Evolutionary conservation across 2,797 vertebrate species (phyloP), one percentile per base, ranked within the genome.

Genomic region (Coreius guichenoti): DNA sequence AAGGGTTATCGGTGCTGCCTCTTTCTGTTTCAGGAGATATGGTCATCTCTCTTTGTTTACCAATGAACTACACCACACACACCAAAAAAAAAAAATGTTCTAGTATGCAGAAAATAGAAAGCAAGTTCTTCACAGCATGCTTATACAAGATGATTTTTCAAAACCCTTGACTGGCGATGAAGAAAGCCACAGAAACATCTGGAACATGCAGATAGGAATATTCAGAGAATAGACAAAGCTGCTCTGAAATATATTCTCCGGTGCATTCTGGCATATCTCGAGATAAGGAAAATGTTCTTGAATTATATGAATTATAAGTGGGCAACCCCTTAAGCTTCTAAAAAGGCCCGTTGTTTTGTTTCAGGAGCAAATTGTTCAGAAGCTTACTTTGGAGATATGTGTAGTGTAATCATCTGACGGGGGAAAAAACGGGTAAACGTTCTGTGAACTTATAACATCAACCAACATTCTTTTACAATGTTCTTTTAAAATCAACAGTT

Each of bases 161-260:
- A 80, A 83, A 67, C 47, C 80, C 58, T 72, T 85, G 47, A 85
- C 81, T 58, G 61, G 63, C 54, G 12, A 68, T 79, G 58, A 83
- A 86, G 68, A 82, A 86, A 73, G 63, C 63, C n/a, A 11, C n/a
- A 23, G 33, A 82, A 82, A 86, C 84, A 86, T 83, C 39, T 88
- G 84, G 84, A 86, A 75, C 68, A 83, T 82, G 75, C 72, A 82
- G 73, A 84, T 85, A 87, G 78, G 80, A 87, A 33, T 75, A 81
- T 79, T 56, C 16, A 19, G 51, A 81, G 47, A 47, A 49, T 31
- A 39, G 56, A 73, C 56, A 33, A 80, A 85, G 58, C 36, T 19
- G 39, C 80, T 82, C 73, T 78, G 80, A 86, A 86, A 86, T 86
- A 69, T 82, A 43, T 82, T 82, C 73, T 86, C 65, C 29, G 29